Evolutionary conservation across 2,113 vertebrate species (phyloP).

Genomic region (Malurus alboscapulatus): DNA sequence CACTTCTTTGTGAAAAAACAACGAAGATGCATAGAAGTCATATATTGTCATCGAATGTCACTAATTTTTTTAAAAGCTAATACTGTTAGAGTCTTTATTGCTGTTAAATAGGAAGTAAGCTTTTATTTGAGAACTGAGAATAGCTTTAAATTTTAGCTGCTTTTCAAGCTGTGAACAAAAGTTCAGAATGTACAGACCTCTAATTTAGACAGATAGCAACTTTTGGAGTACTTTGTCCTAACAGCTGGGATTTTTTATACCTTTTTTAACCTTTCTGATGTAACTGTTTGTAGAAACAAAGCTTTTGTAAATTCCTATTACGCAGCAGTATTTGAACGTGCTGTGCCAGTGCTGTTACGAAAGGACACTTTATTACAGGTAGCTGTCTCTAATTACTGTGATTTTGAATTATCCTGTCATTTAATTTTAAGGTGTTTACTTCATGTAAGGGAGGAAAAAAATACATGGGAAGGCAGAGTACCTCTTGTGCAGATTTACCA

Average conservation of each 20-base stretch:
- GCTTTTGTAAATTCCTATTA: background rate
- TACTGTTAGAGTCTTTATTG: background rate
- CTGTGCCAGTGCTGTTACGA: background rate
- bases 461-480: background rate
- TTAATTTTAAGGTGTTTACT: background rate
- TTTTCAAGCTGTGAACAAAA: background rate
- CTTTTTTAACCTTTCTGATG: background rate
- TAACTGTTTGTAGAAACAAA: background rate
- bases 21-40: fast-evolving
- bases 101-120: background rate
- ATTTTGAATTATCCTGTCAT: background rate
- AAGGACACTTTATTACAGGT: background rate
- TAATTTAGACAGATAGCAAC: background rate
- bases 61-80: background rate
- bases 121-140: background rate
- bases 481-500: background rate
- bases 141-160: background rate
- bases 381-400: background rate
- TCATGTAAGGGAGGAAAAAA: background rate
- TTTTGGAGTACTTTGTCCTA: background rate
- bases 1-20: background rate
- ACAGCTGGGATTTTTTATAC: background rate
- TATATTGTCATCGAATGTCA: background rate
- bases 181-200: background rate
- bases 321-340: background rate